Conservation (phyloP, 2,113 vertebrate species). For the Leuciscus idus region DNA sequence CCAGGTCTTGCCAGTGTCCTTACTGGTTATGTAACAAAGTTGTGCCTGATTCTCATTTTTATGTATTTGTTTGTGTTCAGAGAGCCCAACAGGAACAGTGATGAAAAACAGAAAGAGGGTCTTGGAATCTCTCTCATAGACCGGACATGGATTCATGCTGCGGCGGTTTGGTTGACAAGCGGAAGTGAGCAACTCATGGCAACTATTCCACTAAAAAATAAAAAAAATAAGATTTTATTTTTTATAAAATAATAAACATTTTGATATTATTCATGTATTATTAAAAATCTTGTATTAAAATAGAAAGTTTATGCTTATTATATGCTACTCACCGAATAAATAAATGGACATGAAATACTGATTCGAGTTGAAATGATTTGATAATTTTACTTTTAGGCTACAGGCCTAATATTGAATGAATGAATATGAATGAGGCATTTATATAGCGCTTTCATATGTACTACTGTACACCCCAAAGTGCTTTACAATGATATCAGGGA, state of each 20-base stretch:
- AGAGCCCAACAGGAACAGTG: conserved; percentile 68
- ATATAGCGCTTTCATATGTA: too few relatives aligned
- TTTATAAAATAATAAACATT: neutral
- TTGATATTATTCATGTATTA: neutral
- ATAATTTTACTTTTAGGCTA: too few relatives aligned
- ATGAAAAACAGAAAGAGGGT: conserved; percentile 80
- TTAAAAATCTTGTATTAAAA: too few relatives aligned
- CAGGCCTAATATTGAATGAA: too few relatives aligned
- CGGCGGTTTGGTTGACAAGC: conserved; percentile 60
- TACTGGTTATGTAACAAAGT: conserved; percentile 78
- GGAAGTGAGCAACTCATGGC: conserved; percentile 63
- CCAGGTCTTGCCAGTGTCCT: conserved; percentile 77
- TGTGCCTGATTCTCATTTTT: conserved; percentile 75
- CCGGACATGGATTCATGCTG: conserved; percentile 63
- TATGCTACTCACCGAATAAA: too few relatives aligned
- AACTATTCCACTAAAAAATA: conserved; percentile 68
- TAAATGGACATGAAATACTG: too few relatives aligned
- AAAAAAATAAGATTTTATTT: too few relatives aligned
- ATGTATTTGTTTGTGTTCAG: conserved; percentile 76
- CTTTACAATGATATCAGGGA: too few relatives aligned
- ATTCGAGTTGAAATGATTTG: too few relatives aligned
- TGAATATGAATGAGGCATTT: too few relatives aligned
- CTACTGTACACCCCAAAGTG: too few relatives aligned
- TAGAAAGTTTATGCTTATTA: too few relatives aligned
- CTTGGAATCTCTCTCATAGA: conserved; percentile 49